Evolutionary conservation across 2,113 vertebrate species (phyloP), one percentile per base, ranked within the genome.

Genomic region (Cricetomys ansorgei): DNA sequence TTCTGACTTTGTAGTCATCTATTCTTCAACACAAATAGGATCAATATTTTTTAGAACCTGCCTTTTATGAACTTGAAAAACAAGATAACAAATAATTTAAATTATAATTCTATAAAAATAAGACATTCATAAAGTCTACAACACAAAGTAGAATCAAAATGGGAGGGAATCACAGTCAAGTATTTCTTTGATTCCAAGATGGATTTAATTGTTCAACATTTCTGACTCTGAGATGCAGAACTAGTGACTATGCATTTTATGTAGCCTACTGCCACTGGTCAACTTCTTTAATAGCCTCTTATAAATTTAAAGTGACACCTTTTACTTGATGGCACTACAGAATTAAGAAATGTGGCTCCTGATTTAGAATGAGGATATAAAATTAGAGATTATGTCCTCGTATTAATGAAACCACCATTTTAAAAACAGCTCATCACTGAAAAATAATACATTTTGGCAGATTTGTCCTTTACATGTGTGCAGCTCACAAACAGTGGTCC

Each of bases 81-180:
- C 21, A 89, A 48, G 8, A 27, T 81, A 72, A 88, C 53, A 95
- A 86, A 95, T 50, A 91, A 93, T 92, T 94, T 69, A 94, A 94
- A 17, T 80, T 92, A 80, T 84, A 73, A 72, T 48, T 92, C 45
- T 80, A 62, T 50, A 70, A 84, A 84, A 76, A 80, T 73, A 12
- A 45, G 59, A 72, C 19, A 95, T 45, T 92, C 62, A 73, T 57
- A 16, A 95, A 92, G 57, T 65, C 23, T 67, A 89, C 1, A 79
- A 79, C 31, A 95, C n/a, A 88, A 96, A 95, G 89, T n/a, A 69
- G 57, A 94, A 88, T 70, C 57, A 95, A 94, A 92, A 91, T 11
- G 12, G 65, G 2, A 88, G 81, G 76, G 40, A 88, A 70, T 9
- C 3, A 85, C 89, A 62, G 48, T 77, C 10, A 89, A 85, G 45